Percentiles rank a stretch among this genome's conserved stretches.
Evolutionary conservation across 2,113 vertebrate species (phyloP).

Genomic region (Psephotus haematonotus): DNA sequence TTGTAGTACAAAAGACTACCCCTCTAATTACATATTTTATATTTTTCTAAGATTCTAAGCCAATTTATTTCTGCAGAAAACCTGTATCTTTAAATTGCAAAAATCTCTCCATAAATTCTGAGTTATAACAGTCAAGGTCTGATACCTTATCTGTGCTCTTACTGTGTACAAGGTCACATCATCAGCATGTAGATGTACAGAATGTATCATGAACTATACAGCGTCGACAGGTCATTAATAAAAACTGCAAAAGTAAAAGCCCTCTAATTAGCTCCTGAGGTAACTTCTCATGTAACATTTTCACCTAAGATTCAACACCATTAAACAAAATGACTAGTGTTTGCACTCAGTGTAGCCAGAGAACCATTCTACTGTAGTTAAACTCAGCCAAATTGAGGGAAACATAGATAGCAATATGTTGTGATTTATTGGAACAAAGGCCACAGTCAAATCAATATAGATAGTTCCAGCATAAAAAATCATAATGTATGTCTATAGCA

Average conservation of each 20-base stretch:
- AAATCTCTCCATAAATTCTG: conserved; percentile 63
- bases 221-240: conserved; percentile 76
- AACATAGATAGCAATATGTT: conserved; percentile 72
- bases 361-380: conserved; percentile 68
- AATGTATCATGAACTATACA: conserved; percentile 74
- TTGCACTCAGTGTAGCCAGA: conserved; percentile 70
- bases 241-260: conserved; percentile 75
- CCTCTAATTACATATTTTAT: background rate
- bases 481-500: conserved; percentile 66
- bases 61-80: conserved; percentile 56
- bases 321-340: conserved; percentile 78
- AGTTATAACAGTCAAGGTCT: conserved; percentile 68
- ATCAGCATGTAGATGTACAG: conserved; percentile 63
- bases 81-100: conserved; percentile 40
- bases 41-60: background rate
- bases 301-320: conserved; percentile 80
- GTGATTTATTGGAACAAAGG: conserved; percentile 75
- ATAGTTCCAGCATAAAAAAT: conserved; percentile 69
- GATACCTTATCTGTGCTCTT: conserved; percentile 52
- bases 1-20: background rate
- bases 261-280: conserved; percentile 80
- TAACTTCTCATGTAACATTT: conserved; percentile 77
- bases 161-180: conserved; percentile 72
- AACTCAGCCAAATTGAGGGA: conserved; percentile 72
- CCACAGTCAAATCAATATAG: conserved; percentile 75